Conservation (phyloP, 2,888 invertebrate genomes). For the Formica aserva region DNA sequence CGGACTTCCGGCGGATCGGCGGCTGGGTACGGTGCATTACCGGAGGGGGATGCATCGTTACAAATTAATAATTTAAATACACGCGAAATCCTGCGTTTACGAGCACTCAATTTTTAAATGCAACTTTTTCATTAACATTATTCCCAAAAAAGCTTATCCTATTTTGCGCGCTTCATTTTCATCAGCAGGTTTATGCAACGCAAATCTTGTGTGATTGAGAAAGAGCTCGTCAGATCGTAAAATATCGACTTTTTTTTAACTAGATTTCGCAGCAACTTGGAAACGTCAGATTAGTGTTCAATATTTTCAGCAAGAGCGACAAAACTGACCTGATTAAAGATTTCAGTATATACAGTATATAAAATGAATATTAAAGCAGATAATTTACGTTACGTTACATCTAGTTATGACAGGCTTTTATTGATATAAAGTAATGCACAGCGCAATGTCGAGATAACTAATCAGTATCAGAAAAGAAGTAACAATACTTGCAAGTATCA, state of each 20-base stretch:
- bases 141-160: background rate
- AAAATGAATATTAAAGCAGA: background rate
- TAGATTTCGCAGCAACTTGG: background rate
- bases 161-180: background rate
- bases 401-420: no score
- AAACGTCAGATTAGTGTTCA: background rate
- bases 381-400: background rate
- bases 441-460: no score
- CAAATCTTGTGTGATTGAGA: background rate
- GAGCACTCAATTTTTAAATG: background rate
- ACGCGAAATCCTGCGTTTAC: background rate
- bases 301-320: background rate
- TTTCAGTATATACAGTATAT: background rate
- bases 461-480: no score
- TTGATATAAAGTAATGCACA: no score
- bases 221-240: slow-evolving; percentile 8
- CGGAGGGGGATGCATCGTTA: no score
- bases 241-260: slow-evolving; percentile 28
- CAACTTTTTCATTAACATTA: background rate
- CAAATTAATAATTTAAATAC: background rate
- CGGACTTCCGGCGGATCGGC: no score
- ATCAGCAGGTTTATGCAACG: background rate
- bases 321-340: background rate
- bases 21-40: no score
- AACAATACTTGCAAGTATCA: no score